Conservation (phyloP, 2,113 vertebrate genomes). For the Silurus asotus region DNA sequence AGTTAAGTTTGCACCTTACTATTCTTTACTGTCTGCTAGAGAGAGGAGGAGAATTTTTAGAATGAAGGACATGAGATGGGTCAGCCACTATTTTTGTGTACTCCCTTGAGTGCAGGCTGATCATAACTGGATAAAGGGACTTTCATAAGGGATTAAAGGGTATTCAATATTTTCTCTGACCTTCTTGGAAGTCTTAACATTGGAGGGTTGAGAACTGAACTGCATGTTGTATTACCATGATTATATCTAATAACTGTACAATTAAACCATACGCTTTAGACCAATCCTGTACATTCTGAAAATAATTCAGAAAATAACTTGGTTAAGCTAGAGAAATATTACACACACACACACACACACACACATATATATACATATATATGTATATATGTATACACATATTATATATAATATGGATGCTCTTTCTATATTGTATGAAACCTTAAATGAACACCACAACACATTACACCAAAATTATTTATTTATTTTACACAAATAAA, state of each 20-base stretch:
- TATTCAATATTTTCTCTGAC: neutral
- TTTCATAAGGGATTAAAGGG: too few species aligned
- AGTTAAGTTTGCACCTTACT: neutral
- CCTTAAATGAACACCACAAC: too few species aligned
- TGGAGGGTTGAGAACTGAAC: neutral
- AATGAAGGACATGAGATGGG: conserved; percentile 8
- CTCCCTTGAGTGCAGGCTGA: neutral
- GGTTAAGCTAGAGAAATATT: too few species aligned
- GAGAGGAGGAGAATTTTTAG: too few species aligned
- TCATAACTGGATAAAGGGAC: neutral
- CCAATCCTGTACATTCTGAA: neutral
- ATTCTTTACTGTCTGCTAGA: neutral
- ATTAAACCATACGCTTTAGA: neutral
- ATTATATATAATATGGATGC: neutral
- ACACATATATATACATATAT: too few species aligned
- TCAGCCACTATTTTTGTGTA: conserved; percentile 16
- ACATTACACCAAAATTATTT: too few species aligned
- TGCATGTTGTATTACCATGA: neutral
- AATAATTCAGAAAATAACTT: too few species aligned
- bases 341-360: too few species aligned
- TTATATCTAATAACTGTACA: neutral
- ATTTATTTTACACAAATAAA: too few species aligned
- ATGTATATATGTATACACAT: neutral
- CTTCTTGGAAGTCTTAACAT: neutral
- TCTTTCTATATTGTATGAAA: too few species aligned